Evolutionary conservation across 1,140 invertebrate genomes (phyloP).

Genomic region (Cydia pomonella): DNA sequence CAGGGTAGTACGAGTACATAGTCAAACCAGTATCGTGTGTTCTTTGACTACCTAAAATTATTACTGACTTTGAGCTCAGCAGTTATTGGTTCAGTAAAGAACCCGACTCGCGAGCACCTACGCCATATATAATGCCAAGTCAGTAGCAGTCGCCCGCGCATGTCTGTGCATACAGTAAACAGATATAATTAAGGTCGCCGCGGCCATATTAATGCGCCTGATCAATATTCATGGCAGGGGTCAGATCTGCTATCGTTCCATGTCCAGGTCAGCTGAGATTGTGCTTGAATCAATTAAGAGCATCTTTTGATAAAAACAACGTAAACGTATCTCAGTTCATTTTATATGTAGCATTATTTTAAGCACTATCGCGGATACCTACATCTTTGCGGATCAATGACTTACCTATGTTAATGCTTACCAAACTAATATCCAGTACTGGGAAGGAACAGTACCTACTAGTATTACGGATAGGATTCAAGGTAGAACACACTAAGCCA

Average conservation of each 20-base stretch:
- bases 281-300: constrained; percentile 3
- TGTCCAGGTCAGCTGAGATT: constrained; percentile 56
- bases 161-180: constrained; percentile 63
- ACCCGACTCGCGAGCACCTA: background rate
- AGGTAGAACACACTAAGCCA: too few relatives aligned
- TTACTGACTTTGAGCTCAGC: background rate
- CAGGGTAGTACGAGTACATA: background rate
- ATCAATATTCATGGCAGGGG: constrained; percentile 65
- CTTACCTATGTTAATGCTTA: too few relatives aligned
- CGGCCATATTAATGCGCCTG: constrained; percentile 60
- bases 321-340: background rate
- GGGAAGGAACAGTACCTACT: too few relatives aligned
- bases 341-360: background rate
- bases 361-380: too few relatives aligned
- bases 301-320: background rate
- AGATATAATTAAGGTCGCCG: constrained; percentile 67
- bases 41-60: background rate
- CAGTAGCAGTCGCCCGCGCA: constrained; percentile 42
- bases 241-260: constrained; percentile 53
- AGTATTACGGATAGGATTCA: too few relatives aligned
- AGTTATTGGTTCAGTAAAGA: background rate
- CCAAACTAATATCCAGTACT: too few relatives aligned
- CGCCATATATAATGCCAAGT: background rate
- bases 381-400: too few relatives aligned
- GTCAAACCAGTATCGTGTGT: background rate